A percentile compares a stretch with the other conserved stretches of the same genome.
Conservation (phyloP, 2,113 vertebrate species). For the Pluvialis apricaria region DNA sequence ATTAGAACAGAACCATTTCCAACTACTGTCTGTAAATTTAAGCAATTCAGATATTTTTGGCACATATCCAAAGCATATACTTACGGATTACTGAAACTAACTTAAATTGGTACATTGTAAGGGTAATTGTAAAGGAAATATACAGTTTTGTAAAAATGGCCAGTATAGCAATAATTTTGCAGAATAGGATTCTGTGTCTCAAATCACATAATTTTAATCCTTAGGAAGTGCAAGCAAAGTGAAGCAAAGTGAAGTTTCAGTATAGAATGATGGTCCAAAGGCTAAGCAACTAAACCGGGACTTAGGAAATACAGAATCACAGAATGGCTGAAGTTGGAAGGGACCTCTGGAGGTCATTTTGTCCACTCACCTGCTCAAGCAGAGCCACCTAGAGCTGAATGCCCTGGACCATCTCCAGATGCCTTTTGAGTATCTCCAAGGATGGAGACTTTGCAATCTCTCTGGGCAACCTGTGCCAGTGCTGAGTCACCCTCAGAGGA, state of each 20-base stretch:
- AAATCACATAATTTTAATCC: not conserved
- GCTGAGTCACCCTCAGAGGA: not conserved
- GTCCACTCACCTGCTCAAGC: not conserved
- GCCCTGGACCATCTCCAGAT: not conserved
- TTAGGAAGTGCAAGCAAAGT: not conserved
- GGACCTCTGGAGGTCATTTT: not conserved
- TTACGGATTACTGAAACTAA: not conserved
- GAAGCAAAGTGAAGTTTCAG: not conserved
- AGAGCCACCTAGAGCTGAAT: not conserved
- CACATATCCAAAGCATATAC: not conserved
- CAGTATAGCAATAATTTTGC: not conserved
- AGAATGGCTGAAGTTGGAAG: not conserved
- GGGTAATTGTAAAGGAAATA: not conserved
- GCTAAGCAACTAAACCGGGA: not conserved
- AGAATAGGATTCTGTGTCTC: not conserved
- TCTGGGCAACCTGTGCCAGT: not conserved
- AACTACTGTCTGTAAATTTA: not conserved
- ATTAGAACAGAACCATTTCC: not conserved
- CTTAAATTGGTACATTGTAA: not conserved
- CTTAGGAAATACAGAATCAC: not conserved
- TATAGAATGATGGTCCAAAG: not conserved
- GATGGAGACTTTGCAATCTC: not conserved
- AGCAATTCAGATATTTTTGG: not conserved
- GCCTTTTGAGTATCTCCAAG: not conserved
- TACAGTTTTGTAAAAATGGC: not conserved